These are phyloP conservation scores for Rhadina sibilatrix DNA, from an alignment of 2,113 vertebrate genomes.

Conservation along the genomic window DNA sequence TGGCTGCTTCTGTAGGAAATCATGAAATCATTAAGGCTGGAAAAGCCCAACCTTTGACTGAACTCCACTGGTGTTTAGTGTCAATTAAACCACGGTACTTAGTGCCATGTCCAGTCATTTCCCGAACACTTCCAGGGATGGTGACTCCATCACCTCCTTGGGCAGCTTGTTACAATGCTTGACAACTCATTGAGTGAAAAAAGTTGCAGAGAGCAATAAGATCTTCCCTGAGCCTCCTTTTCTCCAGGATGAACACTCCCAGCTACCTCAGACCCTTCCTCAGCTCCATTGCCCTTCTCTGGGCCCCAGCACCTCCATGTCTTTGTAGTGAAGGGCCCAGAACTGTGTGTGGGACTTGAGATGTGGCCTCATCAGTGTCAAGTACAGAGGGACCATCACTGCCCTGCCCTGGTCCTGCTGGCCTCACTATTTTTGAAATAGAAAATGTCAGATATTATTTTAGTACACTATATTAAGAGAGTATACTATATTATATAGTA, in stretches of 20 bases:
- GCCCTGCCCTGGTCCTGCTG: neutral
- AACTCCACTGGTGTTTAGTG: neutral
- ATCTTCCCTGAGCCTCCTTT: neutral
- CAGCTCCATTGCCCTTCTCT: neutral
- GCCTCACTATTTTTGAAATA: neutral
- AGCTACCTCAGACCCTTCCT: neutral
- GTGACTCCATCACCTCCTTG: neutral
- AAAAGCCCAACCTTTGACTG: neutral
- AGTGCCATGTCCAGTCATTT: neutral
- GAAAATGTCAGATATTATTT: neutral
- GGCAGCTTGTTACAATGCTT: neutral
- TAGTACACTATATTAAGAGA: neutral
- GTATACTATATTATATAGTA: neutral
- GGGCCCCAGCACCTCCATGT: neutral
- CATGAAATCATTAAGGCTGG: neutral
- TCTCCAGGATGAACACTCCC: neutral
- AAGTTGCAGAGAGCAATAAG: neutral
- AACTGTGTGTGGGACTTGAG: neutral
- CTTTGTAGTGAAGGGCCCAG: neutral
- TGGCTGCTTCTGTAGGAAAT: neutral
- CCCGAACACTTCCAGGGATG: neutral
- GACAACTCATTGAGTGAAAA: neutral
- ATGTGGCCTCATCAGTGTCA: neutral
- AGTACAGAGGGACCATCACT: neutral
- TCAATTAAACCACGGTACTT: neutral